Base-by-base conservation (phyloP, 1,140 invertebrate species). In the Thalassaphorura encarpata region DNA sequence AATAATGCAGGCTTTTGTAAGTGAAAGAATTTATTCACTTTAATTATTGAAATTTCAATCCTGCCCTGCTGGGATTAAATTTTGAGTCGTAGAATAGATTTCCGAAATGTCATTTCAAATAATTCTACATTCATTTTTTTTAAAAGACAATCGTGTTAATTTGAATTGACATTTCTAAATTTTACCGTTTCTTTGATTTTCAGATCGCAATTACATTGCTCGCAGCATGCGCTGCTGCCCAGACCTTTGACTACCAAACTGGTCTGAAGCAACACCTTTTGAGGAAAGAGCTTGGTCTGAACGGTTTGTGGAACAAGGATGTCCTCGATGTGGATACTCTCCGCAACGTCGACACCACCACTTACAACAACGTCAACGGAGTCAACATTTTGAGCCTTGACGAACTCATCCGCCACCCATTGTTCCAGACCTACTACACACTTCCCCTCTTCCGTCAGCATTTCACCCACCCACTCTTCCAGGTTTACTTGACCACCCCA, bases 361-460 rank as follows among this genome's bases (percentile, higher is more conserved):
- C 33, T 36, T 16, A 13, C 23, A 24, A 58, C 28, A 29, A 29
- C 18, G 26, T 27, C 39, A 28, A 41, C 3, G 23, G 23, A 8
- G 19, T 23, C 23, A 11, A 29, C 36, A 13, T 58, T 4, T 28
- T 59, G 31, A 45, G 29, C 24, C n/a, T 62, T 16, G 36, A 58
- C 23, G 52, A 62, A 41, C 24, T 62, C 18, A 26, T 42, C 33
- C 31, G n/a, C 8, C 49, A 39, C 11, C 52, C 46, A 31, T 28
- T 62, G 6, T 62, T 62, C 53, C 52, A 47, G 4, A 56, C 55
- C 23, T 62, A 62, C 41, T 39, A 58, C 40, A 47, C 8, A 15
- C 26, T 62, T n/a, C 60, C 60, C 28, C 26, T 62, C 19, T 62
- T 62, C 60, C 40, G 53, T 42, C 55, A 62, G 39, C 54, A 39